Conservation (phyloP, 2,888 invertebrate species). For the Pheosia gnoma region DNA sequence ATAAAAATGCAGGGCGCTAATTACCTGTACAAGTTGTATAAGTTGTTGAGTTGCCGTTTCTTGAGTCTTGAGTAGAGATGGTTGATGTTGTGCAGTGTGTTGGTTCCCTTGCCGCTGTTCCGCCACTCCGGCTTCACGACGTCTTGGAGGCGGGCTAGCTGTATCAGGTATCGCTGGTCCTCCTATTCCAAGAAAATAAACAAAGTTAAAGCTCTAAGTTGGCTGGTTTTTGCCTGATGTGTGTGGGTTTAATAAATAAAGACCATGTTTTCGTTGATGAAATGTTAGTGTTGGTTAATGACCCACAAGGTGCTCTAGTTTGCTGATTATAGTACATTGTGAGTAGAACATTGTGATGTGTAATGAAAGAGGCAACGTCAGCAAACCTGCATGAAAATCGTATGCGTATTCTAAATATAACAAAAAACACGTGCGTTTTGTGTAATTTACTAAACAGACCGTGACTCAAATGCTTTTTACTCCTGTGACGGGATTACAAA, state of each 20-base stretch:
- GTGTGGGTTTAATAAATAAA: too few species aligned
- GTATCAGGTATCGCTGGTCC: constrained; percentile 92
- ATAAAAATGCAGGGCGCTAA: neutral
- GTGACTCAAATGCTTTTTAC: neutral
- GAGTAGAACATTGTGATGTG: neutral
- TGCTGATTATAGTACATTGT: neutral
- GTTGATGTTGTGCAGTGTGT: constrained; percentile 88
- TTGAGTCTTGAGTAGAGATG: constrained; percentile 91
- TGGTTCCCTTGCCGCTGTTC: constrained; percentile 90
- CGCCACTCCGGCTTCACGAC: constrained; percentile 93
- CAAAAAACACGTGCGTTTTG: neutral
- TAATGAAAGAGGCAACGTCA: neutral
- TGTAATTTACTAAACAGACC: constrained; percentile 1
- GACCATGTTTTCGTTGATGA: neutral
- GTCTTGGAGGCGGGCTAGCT: constrained; percentile 89
- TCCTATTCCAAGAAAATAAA: constrained; percentile 75
- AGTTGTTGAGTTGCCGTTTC: constrained; percentile 88
- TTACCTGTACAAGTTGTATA: constrained; percentile 92
- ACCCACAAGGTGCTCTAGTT: neutral
- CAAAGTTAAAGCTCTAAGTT: neutral
- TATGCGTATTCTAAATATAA: neutral
- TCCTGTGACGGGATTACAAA: neutral
- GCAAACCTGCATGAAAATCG: neutral
- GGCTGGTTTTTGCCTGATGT: too few species aligned
- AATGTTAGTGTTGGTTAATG: neutral